Base-by-base conservation (phyloP, 2,797 vertebrate genomes). In the Etheostoma perlongum region DNA sequence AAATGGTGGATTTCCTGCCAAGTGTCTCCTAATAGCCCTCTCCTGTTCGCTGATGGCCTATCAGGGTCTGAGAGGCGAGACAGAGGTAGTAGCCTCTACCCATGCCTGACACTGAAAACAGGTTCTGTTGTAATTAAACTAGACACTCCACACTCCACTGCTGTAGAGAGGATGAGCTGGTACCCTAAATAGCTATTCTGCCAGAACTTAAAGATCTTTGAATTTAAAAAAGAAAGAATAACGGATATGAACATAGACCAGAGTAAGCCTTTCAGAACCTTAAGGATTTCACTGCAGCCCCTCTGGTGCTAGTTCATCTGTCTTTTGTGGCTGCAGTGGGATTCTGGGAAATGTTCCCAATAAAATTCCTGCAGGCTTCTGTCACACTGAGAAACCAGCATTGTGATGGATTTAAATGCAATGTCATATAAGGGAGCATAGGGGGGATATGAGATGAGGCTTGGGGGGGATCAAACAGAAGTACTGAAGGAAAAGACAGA, bases 91-190 rank as follows among this genome's bases (percentile, higher is more conserved):
- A 70, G 66, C 58, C 67, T 47, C 30, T 60, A 74, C 16, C 74
- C 82, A 87, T 81, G 82, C 79, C 30, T 76, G 79, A 68, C 68
- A 78, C 44, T 23, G 67, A 74, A 79, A 61, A 74, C 76, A 78
- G 61, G 44, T 51, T 75, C n/a, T 52, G 73, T 66, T 65, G 48
- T 85, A 85, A 88, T 84, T 84, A 86, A 85, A 85, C 15, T 6
- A 27, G 72, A 76, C 69, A 76, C 58, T 72, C 59, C 18, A 67
- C 47, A 25, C 59, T 70, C 49, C 13, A 54, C 14, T 57, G 55
- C 72, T 49, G 44, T 5, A 9, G 23, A 16, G 61, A 77, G 40
- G 53, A 64, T 47, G 36, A 62, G 21, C 12, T 18, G 14, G 14
- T 62, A 13, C 15, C 6, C 4, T 57, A 51, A 72, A 70, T 54